phyloP scores from a whole-genome alignment of 2,797 vertebrate species.

The Enteromius radiatus region DNA sequence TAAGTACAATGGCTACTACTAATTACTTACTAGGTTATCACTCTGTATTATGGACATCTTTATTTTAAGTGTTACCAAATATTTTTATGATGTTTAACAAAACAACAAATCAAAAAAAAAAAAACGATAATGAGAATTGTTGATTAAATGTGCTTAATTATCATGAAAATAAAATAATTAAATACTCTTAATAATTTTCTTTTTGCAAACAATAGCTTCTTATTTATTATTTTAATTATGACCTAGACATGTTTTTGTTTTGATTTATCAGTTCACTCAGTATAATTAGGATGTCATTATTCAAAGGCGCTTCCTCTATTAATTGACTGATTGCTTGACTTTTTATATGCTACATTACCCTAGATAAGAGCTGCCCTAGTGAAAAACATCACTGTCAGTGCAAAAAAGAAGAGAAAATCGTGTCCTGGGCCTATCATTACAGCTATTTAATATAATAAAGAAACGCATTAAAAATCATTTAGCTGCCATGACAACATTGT shows the following conservation, averaged over 20 bases:
- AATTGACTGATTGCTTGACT: conserved; percentile 19
- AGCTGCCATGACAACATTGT: conserved; percentile 13
- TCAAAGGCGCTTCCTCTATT: conserved; percentile 22
- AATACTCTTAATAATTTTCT: neutral
- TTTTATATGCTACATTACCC: conserved; percentile 33
- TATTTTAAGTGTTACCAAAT: neutral
- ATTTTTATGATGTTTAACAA: neutral
- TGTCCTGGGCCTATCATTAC: conserved; percentile 24
- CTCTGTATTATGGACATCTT: too few species aligned
- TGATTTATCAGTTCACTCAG: conserved; percentile 3
- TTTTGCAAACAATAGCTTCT: neutral
- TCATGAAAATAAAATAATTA: neutral
- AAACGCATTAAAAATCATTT: conserved; percentile 39
- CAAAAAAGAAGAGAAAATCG: neutral
- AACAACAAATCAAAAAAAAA: neutral
- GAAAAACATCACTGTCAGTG: conserved; percentile 26
- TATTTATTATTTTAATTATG: neutral
- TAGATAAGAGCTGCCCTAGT: conserved; percentile 36
- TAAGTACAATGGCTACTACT: too few species aligned
- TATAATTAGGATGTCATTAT: conserved; percentile 37
- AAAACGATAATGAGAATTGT: neutral
- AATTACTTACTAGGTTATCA: too few species aligned
- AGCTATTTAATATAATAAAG: conserved; percentile 10
- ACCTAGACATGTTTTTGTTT: conserved; percentile 4
- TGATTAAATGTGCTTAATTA: neutral